These are phyloP conservation scores for Panurus biarmicus DNA, from an alignment of 2,113 vertebrate species.

Conservation along the genomic window DNA sequence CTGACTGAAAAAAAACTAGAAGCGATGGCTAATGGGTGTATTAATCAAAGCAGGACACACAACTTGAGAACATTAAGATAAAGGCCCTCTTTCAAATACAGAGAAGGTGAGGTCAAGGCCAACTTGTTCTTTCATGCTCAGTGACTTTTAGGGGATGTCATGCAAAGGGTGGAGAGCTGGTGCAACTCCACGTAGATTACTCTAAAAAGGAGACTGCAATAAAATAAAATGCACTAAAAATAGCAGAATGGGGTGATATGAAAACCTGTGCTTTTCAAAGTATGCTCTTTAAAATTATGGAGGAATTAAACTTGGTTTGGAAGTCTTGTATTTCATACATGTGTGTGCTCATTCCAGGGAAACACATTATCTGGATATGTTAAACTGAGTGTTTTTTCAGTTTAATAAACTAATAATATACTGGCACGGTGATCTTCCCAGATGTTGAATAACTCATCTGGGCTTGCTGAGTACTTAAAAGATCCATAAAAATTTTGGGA, in stretches of 20 bases:
- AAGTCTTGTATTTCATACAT: neutral
- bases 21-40: neutral
- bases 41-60: conserved; percentile 16
- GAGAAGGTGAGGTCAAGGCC: neutral
- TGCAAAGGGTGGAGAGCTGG: neutral
- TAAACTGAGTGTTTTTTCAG: neutral
- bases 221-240: neutral
- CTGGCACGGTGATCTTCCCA: neutral
- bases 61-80: conserved; percentile 15
- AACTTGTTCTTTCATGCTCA: neutral
- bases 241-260: neutral
- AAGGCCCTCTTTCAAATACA: neutral
- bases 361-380: neutral
- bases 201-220: neutral
- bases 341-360: neutral
- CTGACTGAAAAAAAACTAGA: neutral
- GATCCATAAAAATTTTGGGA: neutral
- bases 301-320: neutral
- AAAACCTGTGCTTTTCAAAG: neutral
- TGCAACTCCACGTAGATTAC: neutral
- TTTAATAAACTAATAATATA: neutral
- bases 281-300: neutral
- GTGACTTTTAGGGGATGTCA: neutral
- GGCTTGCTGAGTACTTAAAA: neutral
- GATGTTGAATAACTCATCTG: neutral